Conservation (phyloP, 1,140 invertebrate genomes). For the Onthophagus taurus region DNA sequence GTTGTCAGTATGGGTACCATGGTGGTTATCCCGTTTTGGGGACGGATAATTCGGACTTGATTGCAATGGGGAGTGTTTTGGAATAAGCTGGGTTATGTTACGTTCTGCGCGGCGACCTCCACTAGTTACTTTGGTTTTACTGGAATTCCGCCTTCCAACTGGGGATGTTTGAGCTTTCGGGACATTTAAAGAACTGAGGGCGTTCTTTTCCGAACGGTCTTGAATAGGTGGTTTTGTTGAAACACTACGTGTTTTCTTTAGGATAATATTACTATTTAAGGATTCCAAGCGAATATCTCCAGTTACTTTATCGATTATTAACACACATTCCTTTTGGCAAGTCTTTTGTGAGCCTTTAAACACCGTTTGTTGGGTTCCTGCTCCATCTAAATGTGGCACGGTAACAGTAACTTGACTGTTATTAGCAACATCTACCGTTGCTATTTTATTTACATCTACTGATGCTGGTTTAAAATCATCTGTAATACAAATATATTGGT, state of each 20-base stretch:
- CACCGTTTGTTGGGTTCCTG: slow-evolving; percentile 79
- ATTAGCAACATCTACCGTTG: slow-evolving; percentile 75
- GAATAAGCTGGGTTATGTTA: slow-evolving; percentile 35
- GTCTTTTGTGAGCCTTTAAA: slow-evolving; percentile 89
- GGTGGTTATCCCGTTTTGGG: slow-evolving; percentile 19
- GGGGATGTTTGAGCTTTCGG: slow-evolving; percentile 26
- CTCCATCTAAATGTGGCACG: slow-evolving; percentile 86
- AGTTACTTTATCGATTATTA: slow-evolving; percentile 85
- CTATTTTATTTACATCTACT: slow-evolving; percentile 83
- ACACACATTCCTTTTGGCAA: slow-evolving; percentile 85
- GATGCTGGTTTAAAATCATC: slow-evolving; percentile 97
- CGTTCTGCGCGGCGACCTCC: slow-evolving; percentile 44
- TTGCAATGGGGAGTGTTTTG: slow-evolving; percentile 43
- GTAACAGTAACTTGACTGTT: slow-evolving; percentile 87
- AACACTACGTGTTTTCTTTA: slow-evolving; percentile 84
- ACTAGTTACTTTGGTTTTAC: slow-evolving; percentile 53
- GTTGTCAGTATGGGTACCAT: neutral
- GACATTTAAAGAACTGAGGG: slow-evolving; percentile 1
- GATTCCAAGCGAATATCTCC: slow-evolving; percentile 90
- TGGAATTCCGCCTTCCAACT: slow-evolving; percentile 48
- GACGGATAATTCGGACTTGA: slow-evolving; percentile 41
- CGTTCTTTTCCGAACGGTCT: slow-evolving; percentile 24
- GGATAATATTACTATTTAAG: slow-evolving; percentile 80
- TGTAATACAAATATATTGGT: too few species aligned
- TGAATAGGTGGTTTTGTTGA: slow-evolving; percentile 29